These are phyloP conservation scores for Otolemur crassicaudatus DNA, from an alignment of 2,797 vertebrate species.

Conservation along the genomic window DNA sequence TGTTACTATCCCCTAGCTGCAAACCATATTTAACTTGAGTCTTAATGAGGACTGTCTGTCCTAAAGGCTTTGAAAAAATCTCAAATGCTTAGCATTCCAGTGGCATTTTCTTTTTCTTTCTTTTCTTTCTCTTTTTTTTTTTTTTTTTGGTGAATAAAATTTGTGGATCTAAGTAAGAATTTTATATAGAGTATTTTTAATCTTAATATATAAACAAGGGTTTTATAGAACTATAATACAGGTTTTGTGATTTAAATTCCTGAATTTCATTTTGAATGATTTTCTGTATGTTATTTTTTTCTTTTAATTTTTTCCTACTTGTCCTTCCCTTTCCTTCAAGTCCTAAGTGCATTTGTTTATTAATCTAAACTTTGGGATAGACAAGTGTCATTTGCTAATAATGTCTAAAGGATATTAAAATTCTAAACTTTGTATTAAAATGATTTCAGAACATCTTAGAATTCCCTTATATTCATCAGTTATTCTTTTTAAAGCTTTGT, in stretches of 20 bases:
- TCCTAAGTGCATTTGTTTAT: constrained; percentile 30
- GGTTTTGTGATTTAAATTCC: constrained; percentile 49
- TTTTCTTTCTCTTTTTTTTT: constrained; percentile 34
- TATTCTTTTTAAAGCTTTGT: constrained; percentile 30
- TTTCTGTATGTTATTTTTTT: constrained; percentile 23
- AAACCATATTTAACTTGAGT: constrained; percentile 80
- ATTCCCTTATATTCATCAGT: neutral
- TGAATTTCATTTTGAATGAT: constrained; percentile 49
- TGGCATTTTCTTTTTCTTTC: constrained; percentile 12
- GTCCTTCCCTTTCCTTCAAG: neutral
- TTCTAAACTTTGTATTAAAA: neutral
- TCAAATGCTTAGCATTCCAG: constrained; percentile 33
- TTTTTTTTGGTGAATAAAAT: constrained; percentile 45
- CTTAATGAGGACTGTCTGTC: constrained; percentile 82
- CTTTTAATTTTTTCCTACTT: neutral
- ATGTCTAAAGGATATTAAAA: neutral
- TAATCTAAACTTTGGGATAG: neutral
- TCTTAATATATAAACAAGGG: neutral
- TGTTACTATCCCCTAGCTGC: constrained; percentile 75
- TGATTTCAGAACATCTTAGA: constrained; percentile 41
- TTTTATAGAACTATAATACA: constrained; percentile 13
- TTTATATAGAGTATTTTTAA: constrained; percentile 47
- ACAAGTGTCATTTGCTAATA: neutral
- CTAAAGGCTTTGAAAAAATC: constrained; percentile 73
- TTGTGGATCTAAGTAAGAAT: neutral